These are phyloP conservation scores for Sorex araneus DNA, from an alignment of 2,113 vertebrate genomes.

Conservation along the genomic window DNA sequence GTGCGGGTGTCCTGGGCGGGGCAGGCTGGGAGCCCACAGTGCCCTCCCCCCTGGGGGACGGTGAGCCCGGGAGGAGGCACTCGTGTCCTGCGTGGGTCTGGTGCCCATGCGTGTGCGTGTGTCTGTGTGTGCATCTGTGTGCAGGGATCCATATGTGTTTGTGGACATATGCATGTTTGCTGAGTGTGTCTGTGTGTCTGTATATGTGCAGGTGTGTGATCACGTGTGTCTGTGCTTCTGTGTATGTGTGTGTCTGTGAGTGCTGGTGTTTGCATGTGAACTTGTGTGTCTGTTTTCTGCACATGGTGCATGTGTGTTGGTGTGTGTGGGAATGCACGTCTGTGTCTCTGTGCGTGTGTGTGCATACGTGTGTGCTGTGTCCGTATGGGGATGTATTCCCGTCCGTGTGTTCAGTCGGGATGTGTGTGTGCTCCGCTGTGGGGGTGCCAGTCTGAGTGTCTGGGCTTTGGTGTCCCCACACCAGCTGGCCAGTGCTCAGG, in stretches of 20 bases:
- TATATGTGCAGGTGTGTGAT: no score
- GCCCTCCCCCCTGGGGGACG: no score
- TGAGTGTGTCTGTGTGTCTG: no score
- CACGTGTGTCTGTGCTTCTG: accelerated
- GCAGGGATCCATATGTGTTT: no score
- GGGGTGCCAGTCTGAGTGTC: neutral
- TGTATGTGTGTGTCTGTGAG: neutral
- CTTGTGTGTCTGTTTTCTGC: neutral
- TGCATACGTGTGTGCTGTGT: neutral
- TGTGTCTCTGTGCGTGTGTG: neutral
- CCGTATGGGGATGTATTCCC: no score
- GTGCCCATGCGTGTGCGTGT: no score
- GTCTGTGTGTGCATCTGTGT: no score
- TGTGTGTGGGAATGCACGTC: accelerated
- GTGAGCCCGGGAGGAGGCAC: no score
- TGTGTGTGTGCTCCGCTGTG: neutral
- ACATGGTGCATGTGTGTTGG: neutral
- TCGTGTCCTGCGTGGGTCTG: no score
- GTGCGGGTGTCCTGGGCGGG: no score
- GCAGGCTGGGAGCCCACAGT: no score
- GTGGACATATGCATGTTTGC: neutral
- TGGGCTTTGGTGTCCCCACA: neutral
- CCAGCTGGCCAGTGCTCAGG: no score
- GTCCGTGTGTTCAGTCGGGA: neutral
- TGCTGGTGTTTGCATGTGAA: neutral